A percentile compares a stretch with the other conserved stretches of the same genome.
Evolutionary conservation across 2,888 invertebrate species (phyloP).

Genomic region (Schrankia costaestrigalis): DNA sequence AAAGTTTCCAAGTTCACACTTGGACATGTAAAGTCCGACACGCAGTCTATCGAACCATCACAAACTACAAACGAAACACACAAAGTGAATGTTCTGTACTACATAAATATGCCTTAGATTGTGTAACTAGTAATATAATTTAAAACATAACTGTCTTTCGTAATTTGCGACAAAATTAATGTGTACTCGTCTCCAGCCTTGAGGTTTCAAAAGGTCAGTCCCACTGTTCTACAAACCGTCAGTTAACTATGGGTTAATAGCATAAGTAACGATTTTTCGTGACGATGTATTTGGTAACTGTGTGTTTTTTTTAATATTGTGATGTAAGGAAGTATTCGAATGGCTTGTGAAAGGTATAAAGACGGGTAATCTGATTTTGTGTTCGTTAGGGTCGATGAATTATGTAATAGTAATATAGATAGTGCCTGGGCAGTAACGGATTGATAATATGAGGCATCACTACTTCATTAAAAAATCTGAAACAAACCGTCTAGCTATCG

Average conservation of each 20-base stretch:
- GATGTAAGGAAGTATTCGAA: conserved; percentile 4
- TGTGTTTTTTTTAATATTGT: conserved; percentile 9
- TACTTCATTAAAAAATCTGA: too few species aligned
- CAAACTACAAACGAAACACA: not conserved
- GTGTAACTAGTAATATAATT: conserved; percentile 23
- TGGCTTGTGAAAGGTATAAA: not conserved
- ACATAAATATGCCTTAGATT: conserved; percentile 11
- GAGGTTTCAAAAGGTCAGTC: conserved; percentile 22
- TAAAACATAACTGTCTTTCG: conserved; percentile 24
- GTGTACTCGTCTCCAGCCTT: conserved; percentile 11
- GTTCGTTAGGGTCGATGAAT: conserved; percentile 1
- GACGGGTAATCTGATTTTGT: too few species aligned
- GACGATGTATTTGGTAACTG: conserved; percentile 23
- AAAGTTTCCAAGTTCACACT: too few species aligned
- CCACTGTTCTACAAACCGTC: conserved; percentile 10
- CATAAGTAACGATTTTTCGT: conserved; percentile 25
- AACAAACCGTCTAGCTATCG: too few species aligned
- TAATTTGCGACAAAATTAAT: conserved; percentile 31
- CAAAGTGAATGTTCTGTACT: conserved; percentile 7
- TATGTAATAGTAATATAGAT: too few species aligned
- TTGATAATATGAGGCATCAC: too few species aligned
- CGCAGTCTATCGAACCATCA: too few species aligned
- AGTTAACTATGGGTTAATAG: conserved; percentile 22
- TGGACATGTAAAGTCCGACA: too few species aligned
- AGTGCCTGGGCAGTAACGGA: too few species aligned